Evolutionary conservation across 2,797 vertebrate species (phyloP).

Genomic region (Bradypodion pumilum): DNA sequence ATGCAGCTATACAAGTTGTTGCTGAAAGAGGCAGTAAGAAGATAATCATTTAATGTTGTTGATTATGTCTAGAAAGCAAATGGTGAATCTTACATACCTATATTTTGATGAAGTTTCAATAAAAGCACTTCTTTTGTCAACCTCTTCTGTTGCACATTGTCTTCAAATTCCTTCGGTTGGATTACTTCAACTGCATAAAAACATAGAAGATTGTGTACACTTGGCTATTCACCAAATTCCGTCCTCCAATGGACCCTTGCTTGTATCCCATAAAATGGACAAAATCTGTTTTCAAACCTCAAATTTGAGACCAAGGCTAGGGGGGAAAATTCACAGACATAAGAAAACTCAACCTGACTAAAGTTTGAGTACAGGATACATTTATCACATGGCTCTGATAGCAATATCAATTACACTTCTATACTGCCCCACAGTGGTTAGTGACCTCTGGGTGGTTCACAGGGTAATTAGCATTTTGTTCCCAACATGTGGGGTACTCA

Average conservation of each 20-base stretch:
- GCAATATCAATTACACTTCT: too few relatives aligned
- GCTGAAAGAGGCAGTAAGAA: background rate
- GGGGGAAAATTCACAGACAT: background rate
- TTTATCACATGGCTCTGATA: too few relatives aligned
- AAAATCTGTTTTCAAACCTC: background rate
- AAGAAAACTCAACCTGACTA: background rate
- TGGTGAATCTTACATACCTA: constrained; percentile 69
- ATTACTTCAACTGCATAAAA: constrained; percentile 68
- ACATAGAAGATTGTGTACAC: background rate
- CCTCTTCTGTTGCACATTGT: constrained; percentile 52
- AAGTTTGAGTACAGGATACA: background rate
- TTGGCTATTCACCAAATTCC: background rate
- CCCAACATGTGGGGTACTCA: too few relatives aligned
- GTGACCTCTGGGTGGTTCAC: too few relatives aligned
- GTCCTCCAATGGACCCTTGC: background rate
- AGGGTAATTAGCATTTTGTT: too few relatives aligned
- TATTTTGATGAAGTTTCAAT: constrained; percentile 75
- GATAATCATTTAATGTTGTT: background rate
- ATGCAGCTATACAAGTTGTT: background rate
- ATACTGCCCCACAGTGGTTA: too few relatives aligned
- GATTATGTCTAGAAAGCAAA: background rate
- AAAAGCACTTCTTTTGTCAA: constrained; percentile 62
- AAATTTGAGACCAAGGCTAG: background rate
- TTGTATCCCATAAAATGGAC: background rate
- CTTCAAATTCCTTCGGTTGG: constrained; percentile 47